Percentiles rank a stretch among this genome's conserved stretches.
phyloP scores from a whole-genome alignment of 2,797 vertebrate genomes.

The Falco cherrug region DNA sequence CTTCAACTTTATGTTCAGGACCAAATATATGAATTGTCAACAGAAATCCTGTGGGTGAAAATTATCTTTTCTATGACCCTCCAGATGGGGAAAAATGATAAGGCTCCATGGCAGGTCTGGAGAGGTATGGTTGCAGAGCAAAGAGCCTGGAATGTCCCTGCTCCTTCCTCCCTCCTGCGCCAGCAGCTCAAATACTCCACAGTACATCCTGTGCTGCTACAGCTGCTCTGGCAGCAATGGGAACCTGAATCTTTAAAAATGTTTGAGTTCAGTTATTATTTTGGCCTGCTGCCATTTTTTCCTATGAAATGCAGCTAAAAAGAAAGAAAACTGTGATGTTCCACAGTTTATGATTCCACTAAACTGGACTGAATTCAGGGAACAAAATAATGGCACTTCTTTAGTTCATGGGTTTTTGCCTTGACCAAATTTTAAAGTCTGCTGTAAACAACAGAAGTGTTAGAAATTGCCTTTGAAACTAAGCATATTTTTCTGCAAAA shows the following conservation, averaged over 20 bases:
- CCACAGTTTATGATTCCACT: not conserved
- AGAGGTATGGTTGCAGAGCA: not conserved
- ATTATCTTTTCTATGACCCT: not conserved
- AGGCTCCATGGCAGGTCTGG: not conserved
- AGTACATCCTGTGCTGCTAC: not conserved
- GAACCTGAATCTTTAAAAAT: not conserved
- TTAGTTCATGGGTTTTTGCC: not conserved
- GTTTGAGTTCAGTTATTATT: not conserved
- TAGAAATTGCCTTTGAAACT: conserved; percentile 11
- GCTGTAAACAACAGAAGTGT: not conserved
- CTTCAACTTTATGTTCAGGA: not conserved
- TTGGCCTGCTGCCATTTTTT: not conserved
- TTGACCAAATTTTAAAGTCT: conserved; percentile 9
- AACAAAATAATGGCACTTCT: not conserved
- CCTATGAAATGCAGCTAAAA: not conserved
- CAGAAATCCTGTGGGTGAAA: not conserved
- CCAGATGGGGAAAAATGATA: not conserved
- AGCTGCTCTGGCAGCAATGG: not conserved
- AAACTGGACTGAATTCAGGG: not conserved
- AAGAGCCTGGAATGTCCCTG: not conserved
- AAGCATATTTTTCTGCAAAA: not conserved
- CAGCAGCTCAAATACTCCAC: not conserved
- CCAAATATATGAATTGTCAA: not conserved
- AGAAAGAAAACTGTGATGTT: not conserved
- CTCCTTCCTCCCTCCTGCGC: not conserved